Evolutionary conservation across 2,113 vertebrate species (phyloP).

Genomic region (Naja naja): DNA sequence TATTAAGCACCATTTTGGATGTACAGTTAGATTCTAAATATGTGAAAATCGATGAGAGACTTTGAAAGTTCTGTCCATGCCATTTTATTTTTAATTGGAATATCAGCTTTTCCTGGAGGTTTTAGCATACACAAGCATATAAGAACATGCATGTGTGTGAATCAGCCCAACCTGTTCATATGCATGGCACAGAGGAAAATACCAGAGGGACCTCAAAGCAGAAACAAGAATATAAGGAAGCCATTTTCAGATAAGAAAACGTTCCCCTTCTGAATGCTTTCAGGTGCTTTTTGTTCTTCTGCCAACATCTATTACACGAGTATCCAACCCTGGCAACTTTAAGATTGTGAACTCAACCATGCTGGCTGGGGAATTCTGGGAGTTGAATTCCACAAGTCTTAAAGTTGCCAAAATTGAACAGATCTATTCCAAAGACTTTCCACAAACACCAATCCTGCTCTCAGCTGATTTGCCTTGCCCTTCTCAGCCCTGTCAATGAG

Average conservation of each 20-base stretch:
- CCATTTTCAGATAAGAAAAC: background rate
- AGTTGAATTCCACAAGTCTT: background rate
- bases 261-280: background rate
- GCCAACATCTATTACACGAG: background rate
- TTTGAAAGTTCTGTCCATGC: background rate
- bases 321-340: background rate
- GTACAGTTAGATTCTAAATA: background rate
- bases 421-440: background rate
- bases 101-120: background rate
- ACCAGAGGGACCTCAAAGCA: background rate
- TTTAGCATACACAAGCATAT: background rate
- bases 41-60: background rate
- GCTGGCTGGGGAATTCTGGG: background rate
- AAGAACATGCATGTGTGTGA: background rate
- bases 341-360: background rate
- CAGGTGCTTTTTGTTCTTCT: background rate
- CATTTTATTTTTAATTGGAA: background rate
- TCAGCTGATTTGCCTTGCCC: background rate
- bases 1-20: background rate
- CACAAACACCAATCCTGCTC: background rate
- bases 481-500: background rate
- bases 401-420: background rate
- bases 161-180: background rate
- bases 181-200: background rate
- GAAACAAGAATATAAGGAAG: background rate